Evolutionary conservation across 2,113 vertebrate species (phyloP).

Genomic region (Parotia lawesii): DNA sequence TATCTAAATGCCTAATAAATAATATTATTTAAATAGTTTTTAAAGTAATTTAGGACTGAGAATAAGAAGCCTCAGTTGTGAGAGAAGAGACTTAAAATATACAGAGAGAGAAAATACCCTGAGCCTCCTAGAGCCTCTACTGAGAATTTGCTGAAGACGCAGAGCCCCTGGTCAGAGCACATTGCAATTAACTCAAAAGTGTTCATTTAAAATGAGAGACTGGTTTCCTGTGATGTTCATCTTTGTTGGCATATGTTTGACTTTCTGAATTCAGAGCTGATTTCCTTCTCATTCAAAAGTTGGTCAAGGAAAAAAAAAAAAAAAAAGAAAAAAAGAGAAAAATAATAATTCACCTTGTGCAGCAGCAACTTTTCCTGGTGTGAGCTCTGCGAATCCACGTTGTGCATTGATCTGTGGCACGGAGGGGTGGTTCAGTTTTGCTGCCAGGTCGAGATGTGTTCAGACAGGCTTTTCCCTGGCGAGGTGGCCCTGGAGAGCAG

Average conservation of each 20-base stretch:
- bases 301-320: neutral
- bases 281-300: slow-evolving; percentile 39
- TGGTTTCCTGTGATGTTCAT: slow-evolving; percentile 52
- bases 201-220: slow-evolving; percentile 6
- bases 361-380: slow-evolving; percentile 22
- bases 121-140: slow-evolving; percentile 80
- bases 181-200: neutral
- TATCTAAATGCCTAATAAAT: slow-evolving; percentile 65
- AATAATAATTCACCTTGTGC: neutral
- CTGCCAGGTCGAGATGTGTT: neutral
- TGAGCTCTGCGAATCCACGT: neutral
- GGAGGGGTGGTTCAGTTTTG: neutral
- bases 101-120: slow-evolving; percentile 64
- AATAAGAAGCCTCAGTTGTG: slow-evolving; percentile 9
- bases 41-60: slow-evolving; percentile 48
- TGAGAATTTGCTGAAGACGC: slow-evolving; percentile 66
- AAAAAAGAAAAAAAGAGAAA: neutral
- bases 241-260: slow-evolving; percentile 4
- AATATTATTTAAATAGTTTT: slow-evolving; percentile 63
- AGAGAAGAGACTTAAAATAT: slow-evolving; percentile 49
- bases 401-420: neutral
- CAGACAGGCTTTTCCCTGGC: neutral
- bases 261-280: slow-evolving; percentile 24
- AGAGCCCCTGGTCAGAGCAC: slow-evolving; percentile 24
- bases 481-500: neutral